A percentile compares a stretch with the other conserved stretches of the same genome.
phyloP scores from a whole-genome alignment of 1,140 invertebrate species.

The Cherax destructor region DNA sequence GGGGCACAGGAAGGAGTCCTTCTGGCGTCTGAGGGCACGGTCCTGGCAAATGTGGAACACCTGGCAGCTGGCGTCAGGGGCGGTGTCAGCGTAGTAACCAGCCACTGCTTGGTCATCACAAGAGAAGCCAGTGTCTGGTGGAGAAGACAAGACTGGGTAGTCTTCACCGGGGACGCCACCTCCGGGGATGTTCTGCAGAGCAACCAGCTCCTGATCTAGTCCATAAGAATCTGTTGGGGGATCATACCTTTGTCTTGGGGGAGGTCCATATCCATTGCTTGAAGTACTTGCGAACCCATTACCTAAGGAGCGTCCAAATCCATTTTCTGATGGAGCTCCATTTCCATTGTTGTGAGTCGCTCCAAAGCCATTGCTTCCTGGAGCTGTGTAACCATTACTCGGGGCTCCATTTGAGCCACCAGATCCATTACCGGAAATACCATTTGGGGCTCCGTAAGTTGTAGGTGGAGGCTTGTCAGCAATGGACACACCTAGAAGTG shows the following conservation, averaged over 20 bases:
- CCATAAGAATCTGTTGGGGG: not conserved
- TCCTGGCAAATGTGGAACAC: slow-evolving; percentile 79
- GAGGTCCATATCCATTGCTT: slow-evolving; percentile 37
- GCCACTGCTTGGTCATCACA: slow-evolving; percentile 74
- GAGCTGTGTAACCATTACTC: slow-evolving; percentile 11
- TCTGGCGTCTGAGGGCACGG: slow-evolving; percentile 73
- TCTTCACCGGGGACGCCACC: slow-evolving; percentile 72
- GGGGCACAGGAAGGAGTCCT: slow-evolving; percentile 78
- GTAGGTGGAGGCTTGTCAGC: slow-evolving; percentile 7
- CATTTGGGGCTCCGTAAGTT: slow-evolving; percentile 23
- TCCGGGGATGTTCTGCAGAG: slow-evolving; percentile 34
- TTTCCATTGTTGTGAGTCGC: no score
- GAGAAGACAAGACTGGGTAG: slow-evolving; percentile 73
- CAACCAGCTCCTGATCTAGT: not conserved
- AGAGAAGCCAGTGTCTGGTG: slow-evolving; percentile 75
- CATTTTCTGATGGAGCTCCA: no score
- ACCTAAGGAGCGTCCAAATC: not conserved
- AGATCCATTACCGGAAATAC: not conserved
- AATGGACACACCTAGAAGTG: not conserved
- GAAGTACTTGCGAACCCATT: not conserved
- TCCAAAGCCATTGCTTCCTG: not conserved
- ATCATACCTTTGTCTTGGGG: slow-evolving; percentile 45
- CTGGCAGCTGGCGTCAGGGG: slow-evolving; percentile 75
- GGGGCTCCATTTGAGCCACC: not conserved
- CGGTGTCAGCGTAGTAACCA: slow-evolving; percentile 73